Base-by-base conservation (phyloP, 1,140 invertebrate species). In the Nilaparvata lugens region DNA sequence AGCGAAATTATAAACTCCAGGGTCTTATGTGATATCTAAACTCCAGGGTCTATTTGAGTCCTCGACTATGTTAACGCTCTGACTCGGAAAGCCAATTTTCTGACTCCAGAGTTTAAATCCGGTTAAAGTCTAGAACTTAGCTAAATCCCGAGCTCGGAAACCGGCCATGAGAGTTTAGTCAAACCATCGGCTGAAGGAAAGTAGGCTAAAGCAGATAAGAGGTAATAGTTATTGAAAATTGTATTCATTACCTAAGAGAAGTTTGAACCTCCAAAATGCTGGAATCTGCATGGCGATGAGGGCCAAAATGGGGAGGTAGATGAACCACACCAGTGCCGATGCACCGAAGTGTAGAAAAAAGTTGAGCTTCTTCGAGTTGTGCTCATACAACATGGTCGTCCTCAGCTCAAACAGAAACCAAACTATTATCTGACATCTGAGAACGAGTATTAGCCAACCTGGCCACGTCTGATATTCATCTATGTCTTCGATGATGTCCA, bases 381-480 rank as follows among this genome's bases (percentile, higher is more conserved):
- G 91, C 71, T 95, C 91, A 65, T 93, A 91, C 56, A 87, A 80
- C 91, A 95, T 94, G 1, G 93, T 95, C 66, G 88, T 88, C 61
- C 89, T 82, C n/a, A 98, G 79, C 73, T 97, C 93, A 65, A 87
- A 85, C 14, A 97, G 77, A 74, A 97, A 97, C 93, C 93, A 97
- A 42, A 92, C 75, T 91, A 97, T 97, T 64, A 97, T 93, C 18
- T 88, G 75, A 64, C 93, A 83, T 64, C 95, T 79, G 60, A 94
- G 84, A 18, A 88, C 83, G 1, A 97, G 79, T 42, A 95, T 93
- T 48, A 97, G 80, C 86, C 93, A 95, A 3, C 95, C 94, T 2
- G 94, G 93, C 88, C 91, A 94, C 6, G 94, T 97, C 76, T 97
- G 93, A 74, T 95, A 98, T 70, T 96, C 93, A 73, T 97, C 93